These are phyloP conservation scores for Pemphredon lugubris DNA, from an alignment of 2,888 invertebrate species.

Conservation along the genomic window DNA sequence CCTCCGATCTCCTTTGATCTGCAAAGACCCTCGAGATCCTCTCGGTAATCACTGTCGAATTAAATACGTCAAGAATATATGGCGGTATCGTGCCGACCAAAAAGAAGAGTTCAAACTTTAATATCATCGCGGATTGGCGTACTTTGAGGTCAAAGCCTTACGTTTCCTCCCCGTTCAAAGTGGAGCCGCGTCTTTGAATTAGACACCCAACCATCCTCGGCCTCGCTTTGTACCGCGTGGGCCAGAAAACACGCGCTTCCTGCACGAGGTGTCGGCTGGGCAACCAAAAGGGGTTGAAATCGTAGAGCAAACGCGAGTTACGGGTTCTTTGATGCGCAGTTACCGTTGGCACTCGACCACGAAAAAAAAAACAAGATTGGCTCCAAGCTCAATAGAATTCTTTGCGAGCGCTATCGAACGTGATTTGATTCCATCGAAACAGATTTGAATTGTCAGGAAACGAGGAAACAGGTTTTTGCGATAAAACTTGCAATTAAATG, in stretches of 20 bases:
- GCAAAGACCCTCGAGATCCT: too few relatives aligned
- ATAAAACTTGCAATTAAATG: too few relatives aligned
- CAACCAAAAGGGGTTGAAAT: slow-evolving; percentile 15
- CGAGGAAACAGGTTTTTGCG: too few relatives aligned
- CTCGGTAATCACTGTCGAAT: too few relatives aligned
- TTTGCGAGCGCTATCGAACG: too few relatives aligned
- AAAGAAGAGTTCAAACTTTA: slow-evolving; percentile 29
- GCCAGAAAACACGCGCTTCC: slow-evolving; percentile 23
- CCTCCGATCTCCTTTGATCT: too few relatives aligned
- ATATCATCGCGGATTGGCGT: slow-evolving; percentile 25
- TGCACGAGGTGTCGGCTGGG: background rate
- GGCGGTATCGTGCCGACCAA: too few relatives aligned
- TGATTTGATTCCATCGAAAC: too few relatives aligned
- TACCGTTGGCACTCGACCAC: background rate
- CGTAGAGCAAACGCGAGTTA: slow-evolving; percentile 5
- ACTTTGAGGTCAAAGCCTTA: slow-evolving; percentile 36
- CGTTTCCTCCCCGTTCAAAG: slow-evolving; percentile 37
- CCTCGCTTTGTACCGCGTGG: slow-evolving; percentile 27
- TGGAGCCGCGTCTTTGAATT: slow-evolving; percentile 36
- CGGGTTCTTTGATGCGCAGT: slow-evolving; percentile 12
- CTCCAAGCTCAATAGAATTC: too few relatives aligned
- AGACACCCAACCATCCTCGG: slow-evolving; percentile 21
- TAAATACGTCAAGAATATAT: too few relatives aligned
- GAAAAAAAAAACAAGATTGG: background rate
- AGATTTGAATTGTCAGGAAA: too few relatives aligned